Evolutionary conservation across 35 echinoderm and acorn worm genomes (phyloP).

Genomic region (Strongylocentrotus purpuratus): DNA sequence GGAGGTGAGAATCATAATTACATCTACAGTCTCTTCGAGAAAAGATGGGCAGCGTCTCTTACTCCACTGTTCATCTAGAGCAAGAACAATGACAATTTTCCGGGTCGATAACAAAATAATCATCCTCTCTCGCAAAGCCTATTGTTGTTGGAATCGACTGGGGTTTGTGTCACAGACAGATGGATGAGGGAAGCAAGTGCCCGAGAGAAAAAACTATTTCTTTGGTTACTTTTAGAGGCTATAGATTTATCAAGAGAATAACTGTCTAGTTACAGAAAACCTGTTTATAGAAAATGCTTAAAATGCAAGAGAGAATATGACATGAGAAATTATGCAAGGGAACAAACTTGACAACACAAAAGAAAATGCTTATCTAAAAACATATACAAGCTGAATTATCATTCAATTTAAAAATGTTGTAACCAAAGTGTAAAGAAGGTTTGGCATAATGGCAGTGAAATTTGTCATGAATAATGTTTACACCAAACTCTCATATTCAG

Average conservation of each 20-base stretch:
- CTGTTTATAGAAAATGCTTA: neutral
- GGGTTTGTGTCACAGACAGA: neutral
- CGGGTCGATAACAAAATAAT: neutral
- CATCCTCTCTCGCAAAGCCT: neutral
- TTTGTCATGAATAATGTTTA: neutral
- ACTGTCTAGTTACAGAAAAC: neutral
- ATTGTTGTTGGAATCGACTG: neutral
- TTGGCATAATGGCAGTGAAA: neutral
- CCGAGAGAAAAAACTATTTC: neutral
- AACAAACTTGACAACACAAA: neutral
- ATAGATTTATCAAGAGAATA: slow-evolving; percentile 8
- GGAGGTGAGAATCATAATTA: slow-evolving; percentile 17
- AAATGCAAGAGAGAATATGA: neutral
- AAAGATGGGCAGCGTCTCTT: slow-evolving; percentile 5
- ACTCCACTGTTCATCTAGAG: neutral
- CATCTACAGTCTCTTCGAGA: neutral
- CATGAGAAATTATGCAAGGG: neutral
- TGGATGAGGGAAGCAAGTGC: neutral
- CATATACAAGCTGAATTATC: no score
- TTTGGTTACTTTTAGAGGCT: neutral
- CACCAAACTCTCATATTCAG: neutral
- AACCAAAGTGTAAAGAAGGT: neutral
- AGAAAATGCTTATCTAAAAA: neutral
- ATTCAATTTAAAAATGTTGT: no score
- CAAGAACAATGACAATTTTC: neutral